Percentiles rank a stretch among this genome's conserved stretches.
Conservation (phyloP, 1,140 invertebrate genomes). For the Cyclargus thomasi region DNA sequence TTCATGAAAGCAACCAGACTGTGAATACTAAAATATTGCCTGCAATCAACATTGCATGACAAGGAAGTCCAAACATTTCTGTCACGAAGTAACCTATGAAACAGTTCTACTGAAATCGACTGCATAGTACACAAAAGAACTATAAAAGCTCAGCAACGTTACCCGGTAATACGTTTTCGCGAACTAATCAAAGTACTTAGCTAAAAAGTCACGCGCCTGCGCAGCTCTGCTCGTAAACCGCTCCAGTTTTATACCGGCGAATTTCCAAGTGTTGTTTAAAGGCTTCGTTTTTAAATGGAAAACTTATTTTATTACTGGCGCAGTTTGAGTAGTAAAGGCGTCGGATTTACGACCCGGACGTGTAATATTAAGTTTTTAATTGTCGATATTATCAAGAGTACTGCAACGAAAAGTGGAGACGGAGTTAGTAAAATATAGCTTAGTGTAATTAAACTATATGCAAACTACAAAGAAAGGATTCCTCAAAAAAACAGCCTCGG, state of each 20-base stretch:
- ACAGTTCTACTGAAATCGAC: not conserved
- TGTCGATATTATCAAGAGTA: constrained; percentile 10
- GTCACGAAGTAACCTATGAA: not conserved
- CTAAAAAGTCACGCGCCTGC: constrained; percentile 56
- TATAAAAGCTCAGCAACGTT: constrained; percentile 21
- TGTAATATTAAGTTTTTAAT: constrained; percentile 63
- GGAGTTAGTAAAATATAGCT: not conserved
- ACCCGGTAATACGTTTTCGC: constrained; percentile 36
- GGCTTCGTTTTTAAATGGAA: constrained; percentile 52
- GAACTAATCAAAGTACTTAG: constrained; percentile 52
- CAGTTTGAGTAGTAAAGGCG: constrained; percentile 42
- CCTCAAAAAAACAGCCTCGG: too few species aligned
- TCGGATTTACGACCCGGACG: constrained; percentile 45
- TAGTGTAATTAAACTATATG: too few species aligned
- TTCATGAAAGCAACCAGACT: too few species aligned
- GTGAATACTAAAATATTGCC: too few species aligned
- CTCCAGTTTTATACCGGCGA: constrained; percentile 47
- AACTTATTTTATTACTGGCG: constrained; percentile 56
- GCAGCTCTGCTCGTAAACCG: constrained; percentile 40
- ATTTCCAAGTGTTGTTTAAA: constrained; percentile 41
- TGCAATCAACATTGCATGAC: too few species aligned
- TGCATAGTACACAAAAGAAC: constrained; percentile 6
- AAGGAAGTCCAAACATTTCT: not conserved
- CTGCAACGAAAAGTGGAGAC: not conserved
- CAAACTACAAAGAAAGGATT: too few species aligned